phyloP scores from a whole-genome alignment of 2,113 vertebrate species.

The Elanus axillaris region DNA sequence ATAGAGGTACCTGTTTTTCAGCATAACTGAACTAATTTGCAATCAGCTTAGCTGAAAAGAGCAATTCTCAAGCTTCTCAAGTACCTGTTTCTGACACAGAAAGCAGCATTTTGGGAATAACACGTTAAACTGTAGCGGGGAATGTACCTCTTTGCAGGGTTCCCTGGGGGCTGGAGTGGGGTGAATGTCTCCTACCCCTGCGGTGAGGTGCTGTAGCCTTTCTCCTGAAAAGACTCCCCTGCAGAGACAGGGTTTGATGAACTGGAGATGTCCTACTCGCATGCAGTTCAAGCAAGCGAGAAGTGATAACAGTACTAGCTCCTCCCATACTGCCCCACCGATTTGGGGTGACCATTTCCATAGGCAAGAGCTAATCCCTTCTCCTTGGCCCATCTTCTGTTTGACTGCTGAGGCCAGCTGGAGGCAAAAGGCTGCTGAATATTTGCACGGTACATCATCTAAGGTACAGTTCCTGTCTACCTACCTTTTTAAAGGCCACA shows the following conservation, averaged over 20 bases:
- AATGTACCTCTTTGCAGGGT: accelerated
- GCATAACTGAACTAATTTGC: neutral
- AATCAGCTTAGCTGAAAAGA: neutral
- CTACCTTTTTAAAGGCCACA: neutral
- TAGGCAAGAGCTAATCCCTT: neutral
- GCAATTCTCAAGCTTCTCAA: neutral
- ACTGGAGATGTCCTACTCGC: neutral
- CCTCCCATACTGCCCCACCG: neutral
- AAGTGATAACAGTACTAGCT: neutral
- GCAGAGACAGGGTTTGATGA: neutral
- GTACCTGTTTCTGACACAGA: neutral
- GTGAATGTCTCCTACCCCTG: neutral
- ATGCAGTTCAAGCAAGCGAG: neutral
- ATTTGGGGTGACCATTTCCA: neutral
- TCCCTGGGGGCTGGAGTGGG: accelerated
- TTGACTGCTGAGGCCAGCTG: neutral
- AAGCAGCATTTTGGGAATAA: neutral
- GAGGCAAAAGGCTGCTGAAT: neutral
- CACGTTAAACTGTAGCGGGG: accelerated
- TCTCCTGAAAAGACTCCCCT: neutral
- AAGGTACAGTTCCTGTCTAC: neutral
- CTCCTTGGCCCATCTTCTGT: neutral
- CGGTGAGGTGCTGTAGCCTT: neutral
- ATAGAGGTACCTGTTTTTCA: neutral
- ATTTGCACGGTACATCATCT: neutral